A percentile compares a stretch with the other conserved stretches of the same genome.
These are phyloP conservation scores for Phaedon cochleariae DNA, from an alignment of 2,888 invertebrate species.

Conservation along the genomic window DNA sequence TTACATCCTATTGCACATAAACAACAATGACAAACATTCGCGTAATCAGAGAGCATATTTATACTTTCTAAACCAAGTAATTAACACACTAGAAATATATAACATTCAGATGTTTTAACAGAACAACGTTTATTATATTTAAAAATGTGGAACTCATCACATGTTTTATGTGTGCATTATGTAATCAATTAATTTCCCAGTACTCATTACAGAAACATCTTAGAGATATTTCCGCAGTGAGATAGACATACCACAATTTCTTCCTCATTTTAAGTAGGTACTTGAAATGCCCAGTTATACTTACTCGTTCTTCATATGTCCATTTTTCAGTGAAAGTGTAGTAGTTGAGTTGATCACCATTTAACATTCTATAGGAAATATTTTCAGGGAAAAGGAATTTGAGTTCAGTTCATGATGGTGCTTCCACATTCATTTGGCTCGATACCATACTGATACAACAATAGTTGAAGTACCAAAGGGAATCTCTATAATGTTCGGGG, in stretches of 20 bases:
- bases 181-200: too few species aligned
- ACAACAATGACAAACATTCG: constrained; percentile 22
- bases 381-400: not conserved
- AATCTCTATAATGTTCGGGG: too few species aligned
- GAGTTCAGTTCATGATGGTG: not conserved
- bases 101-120: not conserved
- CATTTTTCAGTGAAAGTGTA: not conserved
- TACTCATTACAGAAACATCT: not conserved
- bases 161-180: too few species aligned
- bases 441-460: too few species aligned
- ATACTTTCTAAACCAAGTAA: constrained; percentile 20
- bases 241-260: not conserved
- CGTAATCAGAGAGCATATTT: constrained; percentile 9
- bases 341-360: not conserved
- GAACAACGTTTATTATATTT: too few species aligned
- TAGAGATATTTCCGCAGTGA: not conserved
- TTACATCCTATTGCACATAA: constrained; percentile 9
- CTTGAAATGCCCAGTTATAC: too few species aligned
- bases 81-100: constrained; percentile 1
- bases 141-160: not conserved
- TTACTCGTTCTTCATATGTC: not conserved
- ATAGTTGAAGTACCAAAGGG: too few species aligned
- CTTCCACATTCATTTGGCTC: too few species aligned
- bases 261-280: not conserved
- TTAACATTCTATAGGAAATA: too few species aligned